Percentiles rank a stretch among this genome's conserved stretches.
Conservation (phyloP, 2,797 vertebrate genomes). For the Tauraco hartlaubi region DNA sequence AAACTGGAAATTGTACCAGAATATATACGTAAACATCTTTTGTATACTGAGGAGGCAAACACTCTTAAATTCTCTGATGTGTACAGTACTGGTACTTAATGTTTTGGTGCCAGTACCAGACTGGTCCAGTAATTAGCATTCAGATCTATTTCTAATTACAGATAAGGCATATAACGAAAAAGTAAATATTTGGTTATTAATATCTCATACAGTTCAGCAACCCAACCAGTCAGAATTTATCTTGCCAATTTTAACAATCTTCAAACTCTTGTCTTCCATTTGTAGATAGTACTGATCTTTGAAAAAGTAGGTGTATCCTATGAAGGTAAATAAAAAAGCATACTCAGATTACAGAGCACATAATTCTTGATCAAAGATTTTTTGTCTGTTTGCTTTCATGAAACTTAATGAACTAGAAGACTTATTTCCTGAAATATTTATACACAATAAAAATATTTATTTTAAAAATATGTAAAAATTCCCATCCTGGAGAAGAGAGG, state of each 20-base stretch:
- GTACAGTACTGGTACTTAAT: slow-evolving; percentile 74
- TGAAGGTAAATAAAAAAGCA: slow-evolving; percentile 13
- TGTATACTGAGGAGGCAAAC: slow-evolving; percentile 63
- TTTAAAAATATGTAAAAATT: not conserved
- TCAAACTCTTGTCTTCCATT: slow-evolving; percentile 95
- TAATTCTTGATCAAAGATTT: not conserved
- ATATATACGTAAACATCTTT: slow-evolving; percentile 74
- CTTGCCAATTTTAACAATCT: slow-evolving; percentile 95
- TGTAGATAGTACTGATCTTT: slow-evolving; percentile 95
- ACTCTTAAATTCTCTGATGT: slow-evolving; percentile 76
- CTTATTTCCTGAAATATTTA: not conserved
- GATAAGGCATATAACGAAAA: slow-evolving; percentile 53
- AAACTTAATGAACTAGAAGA: not conserved
- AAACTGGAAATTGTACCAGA: slow-evolving; percentile 48
- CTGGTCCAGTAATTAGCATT: slow-evolving; percentile 77
- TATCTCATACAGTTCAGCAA: slow-evolving; percentile 84
- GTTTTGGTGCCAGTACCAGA: slow-evolving; percentile 80
- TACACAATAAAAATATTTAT: not conserved
- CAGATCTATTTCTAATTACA: slow-evolving; percentile 75
- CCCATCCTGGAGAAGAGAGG: not conserved
- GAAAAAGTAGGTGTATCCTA: slow-evolving; percentile 98
- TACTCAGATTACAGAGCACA: not conserved
- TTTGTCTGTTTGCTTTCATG: not conserved
- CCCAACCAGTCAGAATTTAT: slow-evolving; percentile 96
- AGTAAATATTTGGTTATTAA: slow-evolving; percentile 65